Percentiles rank a stretch among this genome's conserved stretches.
Conservation (phyloP, 1,140 invertebrate species). For the Copidosoma floridanum region DNA sequence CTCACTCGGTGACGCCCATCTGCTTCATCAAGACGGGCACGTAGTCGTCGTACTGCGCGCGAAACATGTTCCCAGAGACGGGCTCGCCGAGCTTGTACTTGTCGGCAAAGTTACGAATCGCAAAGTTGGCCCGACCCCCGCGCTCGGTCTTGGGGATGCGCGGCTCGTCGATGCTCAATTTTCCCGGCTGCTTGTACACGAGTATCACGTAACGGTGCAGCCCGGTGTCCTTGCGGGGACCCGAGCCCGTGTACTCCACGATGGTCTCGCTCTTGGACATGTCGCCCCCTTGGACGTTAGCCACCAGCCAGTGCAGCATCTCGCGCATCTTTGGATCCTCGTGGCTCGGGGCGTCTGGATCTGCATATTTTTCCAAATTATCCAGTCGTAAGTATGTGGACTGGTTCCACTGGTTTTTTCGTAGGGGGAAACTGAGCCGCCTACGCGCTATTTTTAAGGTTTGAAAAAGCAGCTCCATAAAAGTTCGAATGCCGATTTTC, state of each 20-base stretch:
- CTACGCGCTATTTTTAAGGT: too few species aligned
- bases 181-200: constrained; percentile 61
- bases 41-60: constrained; percentile 49
- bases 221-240: constrained; percentile 47
- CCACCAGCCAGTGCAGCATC: constrained; percentile 62
- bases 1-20: background rate
- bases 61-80: constrained; percentile 46
- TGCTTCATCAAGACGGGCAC: constrained; percentile 56
- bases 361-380: constrained; percentile 29
- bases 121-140: constrained; percentile 36
- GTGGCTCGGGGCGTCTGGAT: constrained; percentile 60
- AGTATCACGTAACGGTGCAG: constrained; percentile 69
- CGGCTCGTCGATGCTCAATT: constrained; percentile 55
- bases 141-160: constrained; percentile 2
- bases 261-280: constrained; percentile 58
- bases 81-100: constrained; percentile 49
- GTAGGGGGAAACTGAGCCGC: too few species aligned
- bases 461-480: too few species aligned
- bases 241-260: constrained; percentile 59
- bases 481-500: too few species aligned
- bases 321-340: constrained; percentile 49
- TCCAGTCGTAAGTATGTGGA: too few species aligned
- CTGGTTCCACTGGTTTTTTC: too few species aligned
- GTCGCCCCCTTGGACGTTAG: constrained; percentile 60
- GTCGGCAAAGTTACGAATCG: constrained; percentile 42